Conservation (phyloP, 64 coral and sea anemone genomes). For the Montipora foliosa region DNA sequence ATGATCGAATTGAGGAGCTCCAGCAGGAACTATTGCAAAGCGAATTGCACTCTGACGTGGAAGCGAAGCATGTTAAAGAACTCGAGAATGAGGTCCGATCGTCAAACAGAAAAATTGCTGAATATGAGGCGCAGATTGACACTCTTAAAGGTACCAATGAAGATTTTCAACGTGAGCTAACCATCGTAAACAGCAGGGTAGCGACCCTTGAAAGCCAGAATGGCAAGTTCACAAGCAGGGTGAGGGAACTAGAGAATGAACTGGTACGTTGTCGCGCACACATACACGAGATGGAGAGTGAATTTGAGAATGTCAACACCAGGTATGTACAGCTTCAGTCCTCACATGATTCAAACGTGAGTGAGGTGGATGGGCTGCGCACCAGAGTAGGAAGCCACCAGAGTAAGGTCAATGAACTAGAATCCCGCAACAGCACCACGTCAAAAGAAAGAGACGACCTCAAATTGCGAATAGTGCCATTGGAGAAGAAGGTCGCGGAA, state of each 20-base stretch:
- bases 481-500: constrained; percentile 88
- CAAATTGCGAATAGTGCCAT: constrained; percentile 69
- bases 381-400: constrained; percentile 74
- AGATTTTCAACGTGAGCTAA: constrained; percentile 82
- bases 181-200: constrained; percentile 64
- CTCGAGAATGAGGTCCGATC: constrained; percentile 84
- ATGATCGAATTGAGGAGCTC: constrained; percentile 82
- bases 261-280: constrained; percentile 57
- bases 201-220: constrained; percentile 63
- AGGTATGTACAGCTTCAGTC: constrained; percentile 69
- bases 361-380: constrained; percentile 83
- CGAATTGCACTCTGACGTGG: constrained; percentile 84
- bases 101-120: constrained; percentile 74
- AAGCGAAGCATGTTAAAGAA: constrained; percentile 71
- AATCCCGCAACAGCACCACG: constrained; percentile 80
- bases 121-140: constrained; percentile 77
- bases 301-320: constrained; percentile 60
- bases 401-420: constrained; percentile 86
- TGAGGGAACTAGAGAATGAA: constrained; percentile 83
- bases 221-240: constrained; percentile 51
- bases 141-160: constrained; percentile 76
- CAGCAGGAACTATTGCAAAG: constrained; percentile 80
- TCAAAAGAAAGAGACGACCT: constrained; percentile 94
- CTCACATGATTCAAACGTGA: constrained; percentile 74
- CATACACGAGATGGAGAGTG: constrained; percentile 77